Conservation (phyloP, 2,888 invertebrate species). For the Mesochorus sp. region DNA sequence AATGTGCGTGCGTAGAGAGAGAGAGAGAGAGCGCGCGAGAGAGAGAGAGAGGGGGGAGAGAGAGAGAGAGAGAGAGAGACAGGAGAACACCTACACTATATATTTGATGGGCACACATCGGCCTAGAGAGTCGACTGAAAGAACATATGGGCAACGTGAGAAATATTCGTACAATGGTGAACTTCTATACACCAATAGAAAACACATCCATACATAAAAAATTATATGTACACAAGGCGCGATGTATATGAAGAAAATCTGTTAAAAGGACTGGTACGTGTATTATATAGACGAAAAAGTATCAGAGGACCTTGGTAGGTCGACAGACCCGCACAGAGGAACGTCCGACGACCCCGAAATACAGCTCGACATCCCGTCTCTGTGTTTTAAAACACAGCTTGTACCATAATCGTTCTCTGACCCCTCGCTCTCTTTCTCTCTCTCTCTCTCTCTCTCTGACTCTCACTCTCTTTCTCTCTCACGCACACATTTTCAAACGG, state of each 20-base stretch:
- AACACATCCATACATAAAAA: constrained; percentile 3
- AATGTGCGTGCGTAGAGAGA: neutral
- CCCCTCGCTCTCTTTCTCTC: constrained; percentile 5
- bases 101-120: constrained; percentile 9
- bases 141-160: constrained; percentile 58
- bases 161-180: constrained; percentile 12
- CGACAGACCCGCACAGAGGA: constrained; percentile 78
- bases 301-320: constrained; percentile 77
- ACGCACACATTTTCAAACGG: neutral
- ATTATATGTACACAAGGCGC: neutral
- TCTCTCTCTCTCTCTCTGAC: constrained; percentile 15
- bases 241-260: neutral
- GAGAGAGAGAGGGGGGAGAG: no score
- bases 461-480: constrained; percentile 21
- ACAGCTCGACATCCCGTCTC: constrained; percentile 36
- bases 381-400: constrained; percentile 5
- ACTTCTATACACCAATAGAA: neutral
- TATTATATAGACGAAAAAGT: neutral
- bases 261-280: neutral
- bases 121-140: constrained; percentile 26
- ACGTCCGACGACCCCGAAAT: constrained; percentile 80
- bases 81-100: constrained; percentile 7
- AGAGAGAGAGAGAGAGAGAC: no score
- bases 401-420: neutral
- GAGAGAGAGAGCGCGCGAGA: no score